Evolutionary conservation across 2,797 vertebrate species (phyloP).

Genomic region (Sebastes wilsoni): DNA sequence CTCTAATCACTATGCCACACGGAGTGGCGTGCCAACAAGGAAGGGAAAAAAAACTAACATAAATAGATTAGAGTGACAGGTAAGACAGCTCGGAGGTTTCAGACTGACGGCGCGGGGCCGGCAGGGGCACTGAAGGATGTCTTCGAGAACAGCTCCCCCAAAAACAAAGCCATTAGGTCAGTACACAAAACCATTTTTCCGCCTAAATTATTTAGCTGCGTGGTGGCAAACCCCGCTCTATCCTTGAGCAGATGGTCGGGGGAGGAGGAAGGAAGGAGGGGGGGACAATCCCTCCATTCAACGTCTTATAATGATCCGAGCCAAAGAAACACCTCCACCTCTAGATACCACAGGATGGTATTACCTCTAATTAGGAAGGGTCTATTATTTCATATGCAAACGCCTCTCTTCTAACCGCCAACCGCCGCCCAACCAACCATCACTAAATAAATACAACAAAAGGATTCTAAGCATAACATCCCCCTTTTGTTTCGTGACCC

Average conservation of each 20-base stretch:
- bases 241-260: conserved; percentile 67
- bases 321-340: conserved; percentile 70
- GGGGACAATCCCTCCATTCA: conserved; percentile 68
- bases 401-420: conserved; percentile 49
- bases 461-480: conserved; percentile 36
- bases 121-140: conserved; percentile 51
- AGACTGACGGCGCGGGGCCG: conserved; percentile 55
- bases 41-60: conserved; percentile 53
- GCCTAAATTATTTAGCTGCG: conserved; percentile 76
- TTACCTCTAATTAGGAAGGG: conserved; percentile 78
- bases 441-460: conserved; percentile 48
- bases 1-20: conserved; percentile 72
- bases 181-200: conserved; percentile 67
- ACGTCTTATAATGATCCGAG: conserved; percentile 56
- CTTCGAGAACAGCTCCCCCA: conserved; percentile 51
- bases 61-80: conserved; percentile 74
- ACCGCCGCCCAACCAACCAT: conserved; percentile 10
- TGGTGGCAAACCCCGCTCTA: conserved; percentile 52
- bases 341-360: conserved; percentile 68
- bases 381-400: conserved; percentile 73
- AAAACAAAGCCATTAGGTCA: conserved; percentile 71
- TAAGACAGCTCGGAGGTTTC: conserved; percentile 66
- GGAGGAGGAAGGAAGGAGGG: not conserved
- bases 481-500: conserved; percentile 51
- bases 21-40: conserved; percentile 61